Conservation (phyloP, 2,113 vertebrate genomes). For the Probosciger aterrimus region DNA sequence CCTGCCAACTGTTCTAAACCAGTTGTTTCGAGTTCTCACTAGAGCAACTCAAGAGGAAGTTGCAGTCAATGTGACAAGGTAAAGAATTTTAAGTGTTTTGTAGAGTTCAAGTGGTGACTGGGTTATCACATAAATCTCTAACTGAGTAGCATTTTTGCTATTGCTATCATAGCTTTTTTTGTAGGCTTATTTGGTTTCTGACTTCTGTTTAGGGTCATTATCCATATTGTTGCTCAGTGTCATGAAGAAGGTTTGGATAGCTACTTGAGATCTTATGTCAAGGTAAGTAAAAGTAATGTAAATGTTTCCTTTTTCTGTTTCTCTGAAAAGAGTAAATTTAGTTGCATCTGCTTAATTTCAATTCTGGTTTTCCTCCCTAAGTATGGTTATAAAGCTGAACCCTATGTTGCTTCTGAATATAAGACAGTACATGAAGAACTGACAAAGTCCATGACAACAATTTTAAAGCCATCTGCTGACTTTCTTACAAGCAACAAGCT, state of each 20-base stretch:
- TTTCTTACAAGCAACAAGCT: slow-evolving; percentile 98
- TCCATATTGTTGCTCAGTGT: slow-evolving; percentile 96
- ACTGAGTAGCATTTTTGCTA: not conserved
- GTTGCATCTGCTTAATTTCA: not conserved
- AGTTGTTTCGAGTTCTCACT: slow-evolving; percentile 94
- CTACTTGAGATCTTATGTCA: slow-evolving; percentile 94
- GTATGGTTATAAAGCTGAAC: slow-evolving; percentile 94
- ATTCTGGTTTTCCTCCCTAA: slow-evolving; percentile 43
- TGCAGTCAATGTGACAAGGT: slow-evolving; percentile 96
- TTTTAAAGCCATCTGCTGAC: slow-evolving; percentile 96
- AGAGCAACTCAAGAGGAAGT: slow-evolving; percentile 91
- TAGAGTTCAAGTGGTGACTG: not conserved
- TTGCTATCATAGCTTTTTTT: not conserved
- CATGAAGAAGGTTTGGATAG: slow-evolving; percentile 96
- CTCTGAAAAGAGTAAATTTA: not conserved
- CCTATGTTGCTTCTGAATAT: slow-evolving; percentile 80
- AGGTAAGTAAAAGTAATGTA: slow-evolving; percentile 76
- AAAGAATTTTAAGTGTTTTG: slow-evolving; percentile 16
- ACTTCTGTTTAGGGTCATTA: slow-evolving; percentile 88
- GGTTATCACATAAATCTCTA: not conserved
- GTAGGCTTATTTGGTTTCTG: slow-evolving; percentile 35
- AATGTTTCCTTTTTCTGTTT: not conserved
- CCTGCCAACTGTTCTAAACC: slow-evolving; percentile 93
- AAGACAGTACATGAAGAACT: slow-evolving; percentile 93
- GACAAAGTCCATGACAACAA: slow-evolving; percentile 94